Base-by-base conservation (phyloP, 2,797 vertebrate species). In the Synaphobranchus kaupii region DNA sequence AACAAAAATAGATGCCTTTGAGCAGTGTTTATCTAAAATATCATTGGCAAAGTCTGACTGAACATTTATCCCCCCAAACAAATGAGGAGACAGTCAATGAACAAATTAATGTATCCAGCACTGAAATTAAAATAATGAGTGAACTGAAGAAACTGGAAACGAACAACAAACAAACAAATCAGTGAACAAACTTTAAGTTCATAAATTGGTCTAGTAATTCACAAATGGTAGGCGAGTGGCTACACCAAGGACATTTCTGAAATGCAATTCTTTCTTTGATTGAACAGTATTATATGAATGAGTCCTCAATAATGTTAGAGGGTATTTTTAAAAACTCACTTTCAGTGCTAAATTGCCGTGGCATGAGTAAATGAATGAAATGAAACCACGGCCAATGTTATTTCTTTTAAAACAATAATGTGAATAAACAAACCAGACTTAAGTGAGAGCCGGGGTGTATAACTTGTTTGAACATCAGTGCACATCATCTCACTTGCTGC, bases 81-180 rank as follows among this genome's bases (percentile, higher is more conserved):
- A 66, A 66, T 28, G 25, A 66, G 63, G n/a, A 28, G 8, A 28
- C 63, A 8, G 63, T 28, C 25, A 28, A 25, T 28, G 63, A 28
- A 66, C 6, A 66, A 66, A 66, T 66, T 66, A 66, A 10, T 1
- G 25, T 66, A 25, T 25, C 63, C 63, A 28, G 63, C 25, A n/a
- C n/a, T 66, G 63, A 66, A 66, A 66, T 25, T 25, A 66, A 66
- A 66, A 66, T 66, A 66, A 66, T 66, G n/a, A 66, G 63, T 7
- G 63, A 66, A 25, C 6, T 28, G 63, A 66, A 28, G 9, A 25
- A 66, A 28, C 63, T 66, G 63, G 63, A 66, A 66, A 66, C 63
- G n/a, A 66, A 66, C 63, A 66, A 66, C 63, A 66, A 66, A 60
- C 58, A 60, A 60, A 66, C 63, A 28, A n/a, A 66, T 66, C 63